Evolutionary conservation across 2,888 invertebrate species (phyloP).

Genomic region (Erebia aethiops): DNA sequence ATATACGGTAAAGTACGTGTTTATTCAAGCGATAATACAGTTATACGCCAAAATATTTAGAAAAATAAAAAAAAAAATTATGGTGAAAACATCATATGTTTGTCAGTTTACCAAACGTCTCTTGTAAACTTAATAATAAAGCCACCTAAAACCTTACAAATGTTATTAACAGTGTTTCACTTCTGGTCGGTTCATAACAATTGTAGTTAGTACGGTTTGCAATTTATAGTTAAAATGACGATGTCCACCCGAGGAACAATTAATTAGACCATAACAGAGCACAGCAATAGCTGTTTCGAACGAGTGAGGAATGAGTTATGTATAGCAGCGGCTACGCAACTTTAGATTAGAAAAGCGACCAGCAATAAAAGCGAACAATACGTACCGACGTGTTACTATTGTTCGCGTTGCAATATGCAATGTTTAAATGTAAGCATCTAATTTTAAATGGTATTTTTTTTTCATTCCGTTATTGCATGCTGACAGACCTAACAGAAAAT

Average conservation of each 20-base stretch:
- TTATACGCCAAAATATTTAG: no score
- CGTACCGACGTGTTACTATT: conserved; percentile 11
- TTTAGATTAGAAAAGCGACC: conserved; percentile 56
- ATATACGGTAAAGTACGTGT: no score
- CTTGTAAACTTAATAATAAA: conserved; percentile 25
- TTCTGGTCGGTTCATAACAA: conserved; percentile 22
- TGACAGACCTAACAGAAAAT: background rate
- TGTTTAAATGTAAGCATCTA: conserved; percentile 5
- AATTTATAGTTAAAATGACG: conserved; percentile 69
- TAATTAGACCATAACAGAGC: conserved; percentile 65
- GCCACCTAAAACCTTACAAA: conserved; percentile 23
- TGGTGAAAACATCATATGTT: background rate
- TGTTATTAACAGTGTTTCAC: conserved; percentile 29
- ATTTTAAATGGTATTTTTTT: background rate
- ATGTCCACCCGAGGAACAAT: conserved; percentile 62
- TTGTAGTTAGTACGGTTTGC: conserved; percentile 40
- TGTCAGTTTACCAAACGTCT: background rate
- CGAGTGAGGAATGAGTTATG: conserved; percentile 58
- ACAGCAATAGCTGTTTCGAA: conserved; percentile 56
- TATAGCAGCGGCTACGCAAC: conserved; percentile 51
- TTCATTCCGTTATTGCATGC: background rate
- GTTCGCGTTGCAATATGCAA: conserved; percentile 11
- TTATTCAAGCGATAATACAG: no score
- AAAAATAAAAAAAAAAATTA: no score
- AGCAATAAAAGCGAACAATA: conserved; percentile 23